Evolutionary conservation across 2,797 vertebrate genomes (phyloP), one percentile per base, ranked within the genome.

Genomic region (Silurus aristotelis): DNA sequence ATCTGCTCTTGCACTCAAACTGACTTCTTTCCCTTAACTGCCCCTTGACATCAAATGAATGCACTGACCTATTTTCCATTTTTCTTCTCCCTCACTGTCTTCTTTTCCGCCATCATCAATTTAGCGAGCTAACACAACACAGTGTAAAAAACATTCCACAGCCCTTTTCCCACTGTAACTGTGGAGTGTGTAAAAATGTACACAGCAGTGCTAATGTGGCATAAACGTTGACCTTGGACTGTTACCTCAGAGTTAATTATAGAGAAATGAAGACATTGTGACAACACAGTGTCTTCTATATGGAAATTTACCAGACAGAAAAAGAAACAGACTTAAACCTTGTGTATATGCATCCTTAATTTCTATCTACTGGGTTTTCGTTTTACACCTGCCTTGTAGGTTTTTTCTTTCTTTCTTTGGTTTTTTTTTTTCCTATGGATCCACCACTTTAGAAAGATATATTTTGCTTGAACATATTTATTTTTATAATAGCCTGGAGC

Each of bases 41-140:
- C 56, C 43, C 67, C 61, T 31, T 73, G n/a, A 75, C 78, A 85
- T 55, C 68, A 66, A 55, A 73, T 60, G 17, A 85, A 73, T 31
- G 58, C 27, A 17, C 43, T 46, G 46, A 73, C 55, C 66, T 38
- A 63, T 75, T 81, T 76, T 85, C 60, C 20, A 48, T 52, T 46
- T 68, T 61, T 68, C 66, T 52, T 4, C 38, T 31, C 10, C n/a
- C 38, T 6, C 5, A 3, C 58, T 7, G 10, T 14, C 31, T 61
- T 61, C 27, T 38, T 77, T 78, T 0, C 31, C 76, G 43, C 56
- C 31, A 61, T 43, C 56, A 63, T 43, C 1, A 43, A 9, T 43
- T 78, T 27, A 20, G 31, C 17, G 46, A 38, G 27, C 27, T 31
- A 77, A 60, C 55, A 77, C 17, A 75, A 56, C 73, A 10, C 55